A percentile compares a stretch with the other conserved stretches of the same genome.
Conservation (phyloP, 2,113 vertebrate genomes). For the Lagopus muta region DNA sequence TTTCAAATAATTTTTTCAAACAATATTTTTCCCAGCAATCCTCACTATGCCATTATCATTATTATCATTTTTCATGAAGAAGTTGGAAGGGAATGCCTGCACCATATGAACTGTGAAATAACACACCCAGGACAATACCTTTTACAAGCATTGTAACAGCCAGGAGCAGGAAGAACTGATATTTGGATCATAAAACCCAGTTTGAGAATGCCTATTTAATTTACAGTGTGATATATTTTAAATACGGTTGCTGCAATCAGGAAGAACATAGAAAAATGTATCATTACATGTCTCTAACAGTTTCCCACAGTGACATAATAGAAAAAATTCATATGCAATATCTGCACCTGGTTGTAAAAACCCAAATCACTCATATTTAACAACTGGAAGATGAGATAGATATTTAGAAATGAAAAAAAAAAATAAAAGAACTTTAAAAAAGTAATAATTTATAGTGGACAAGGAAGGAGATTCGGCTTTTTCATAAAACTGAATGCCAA, state of each 20-base stretch:
- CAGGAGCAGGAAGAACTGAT: neutral
- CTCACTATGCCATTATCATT: neutral
- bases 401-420: neutral
- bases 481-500: neutral
- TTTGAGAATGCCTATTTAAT: neutral
- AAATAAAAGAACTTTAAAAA: neutral
- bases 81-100: neutral
- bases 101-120: neutral
- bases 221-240: neutral
- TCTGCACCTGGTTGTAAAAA: conserved; percentile 5
- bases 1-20: neutral
- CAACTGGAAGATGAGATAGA: neutral
- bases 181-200: neutral
- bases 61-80: neutral
- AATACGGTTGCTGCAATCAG: neutral
- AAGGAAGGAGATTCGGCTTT: neutral
- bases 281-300: neutral
- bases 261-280: neutral
- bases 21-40: neutral
- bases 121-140: neutral
- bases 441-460: neutral
- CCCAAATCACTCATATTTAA: neutral
- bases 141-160: neutral
- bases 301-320: neutral
- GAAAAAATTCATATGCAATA: neutral